Conservation (phyloP, 2,888 invertebrate genomes). For the Volucella bombylans region DNA sequence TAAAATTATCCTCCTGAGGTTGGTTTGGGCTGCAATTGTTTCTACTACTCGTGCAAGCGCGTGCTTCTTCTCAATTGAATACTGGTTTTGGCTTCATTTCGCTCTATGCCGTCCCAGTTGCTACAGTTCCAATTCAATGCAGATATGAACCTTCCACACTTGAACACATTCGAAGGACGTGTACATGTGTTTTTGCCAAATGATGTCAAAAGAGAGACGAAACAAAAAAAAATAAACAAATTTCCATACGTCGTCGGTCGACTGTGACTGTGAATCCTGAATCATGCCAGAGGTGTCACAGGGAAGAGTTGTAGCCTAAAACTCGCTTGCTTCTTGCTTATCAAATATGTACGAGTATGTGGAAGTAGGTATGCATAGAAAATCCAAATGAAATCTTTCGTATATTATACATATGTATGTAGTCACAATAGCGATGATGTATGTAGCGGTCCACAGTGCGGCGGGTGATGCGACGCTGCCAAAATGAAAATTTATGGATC, state of each 20-base stretch:
- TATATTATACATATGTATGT: conserved; percentile 42
- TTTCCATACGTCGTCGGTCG: conserved; percentile 3
- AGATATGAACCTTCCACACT: conserved; percentile 6
- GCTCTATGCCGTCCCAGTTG: background rate
- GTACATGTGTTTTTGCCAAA: conserved; percentile 45
- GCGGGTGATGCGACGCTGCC: conserved; percentile 44
- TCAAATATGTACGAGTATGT: background rate
- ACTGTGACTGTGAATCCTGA: too few species aligned
- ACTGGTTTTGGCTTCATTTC: conserved; percentile 31
- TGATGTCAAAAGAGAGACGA: conserved; percentile 36
- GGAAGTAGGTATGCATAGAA: conserved; percentile 5
- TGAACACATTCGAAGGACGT: conserved; percentile 36
- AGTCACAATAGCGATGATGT: conserved; percentile 28
- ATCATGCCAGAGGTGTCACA: background rate
- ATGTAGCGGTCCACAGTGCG: background rate
- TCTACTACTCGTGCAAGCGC: conserved; percentile 9
- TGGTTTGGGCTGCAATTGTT: conserved; percentile 33
- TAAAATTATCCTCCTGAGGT: conserved; percentile 52
- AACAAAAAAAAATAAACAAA: background rate
- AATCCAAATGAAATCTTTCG: conserved; percentile 58
- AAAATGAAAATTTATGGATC: conserved; percentile 67
- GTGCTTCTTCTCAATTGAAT: conserved; percentile 60
- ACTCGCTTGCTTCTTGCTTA: background rate
- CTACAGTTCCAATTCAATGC: conserved; percentile 21
- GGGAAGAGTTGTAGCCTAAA: conserved; percentile 12